A percentile compares a stretch with the other conserved stretches of the same genome.
phyloP scores from a whole-genome alignment of 2,113 vertebrate species.

The Cyphomyrus discorhynchus region DNA sequence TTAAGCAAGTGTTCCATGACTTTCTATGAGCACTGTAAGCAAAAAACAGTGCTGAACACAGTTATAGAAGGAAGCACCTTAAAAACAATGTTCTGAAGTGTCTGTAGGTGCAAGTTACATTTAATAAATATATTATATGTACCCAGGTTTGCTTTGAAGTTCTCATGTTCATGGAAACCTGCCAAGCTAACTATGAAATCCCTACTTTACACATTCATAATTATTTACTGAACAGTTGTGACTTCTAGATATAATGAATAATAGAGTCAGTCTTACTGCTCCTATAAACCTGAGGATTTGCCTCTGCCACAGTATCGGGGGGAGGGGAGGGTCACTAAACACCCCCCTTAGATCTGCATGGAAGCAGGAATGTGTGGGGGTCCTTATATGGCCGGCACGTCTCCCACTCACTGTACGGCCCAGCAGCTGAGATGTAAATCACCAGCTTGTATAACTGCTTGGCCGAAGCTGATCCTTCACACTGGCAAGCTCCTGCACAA shows the following conservation, averaged over 20 bases:
- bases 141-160: background rate
- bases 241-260: background rate
- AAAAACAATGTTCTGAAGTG: background rate
- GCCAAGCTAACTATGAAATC: background rate
- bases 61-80: background rate
- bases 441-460: constrained; percentile 40
- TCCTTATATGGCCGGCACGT: constrained; percentile 41
- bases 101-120: background rate
- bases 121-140: background rate
- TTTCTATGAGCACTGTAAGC: background rate
- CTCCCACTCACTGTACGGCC: constrained; percentile 24
- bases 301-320: background rate
- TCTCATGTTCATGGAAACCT: background rate
- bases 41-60: background rate
- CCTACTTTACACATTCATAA: background rate
- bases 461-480: constrained; percentile 22
- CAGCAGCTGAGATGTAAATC: constrained; percentile 52
- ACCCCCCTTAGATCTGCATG: background rate
- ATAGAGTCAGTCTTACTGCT: background rate
- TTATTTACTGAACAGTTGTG: background rate
- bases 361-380: constrained; percentile 10
- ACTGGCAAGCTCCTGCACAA: background rate
- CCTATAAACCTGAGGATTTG: background rate
- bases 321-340: background rate
- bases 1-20: background rate